These are phyloP conservation scores for Rhinichthys osculus DNA, from an alignment of 2,797 vertebrate species.

Conservation along the genomic window DNA sequence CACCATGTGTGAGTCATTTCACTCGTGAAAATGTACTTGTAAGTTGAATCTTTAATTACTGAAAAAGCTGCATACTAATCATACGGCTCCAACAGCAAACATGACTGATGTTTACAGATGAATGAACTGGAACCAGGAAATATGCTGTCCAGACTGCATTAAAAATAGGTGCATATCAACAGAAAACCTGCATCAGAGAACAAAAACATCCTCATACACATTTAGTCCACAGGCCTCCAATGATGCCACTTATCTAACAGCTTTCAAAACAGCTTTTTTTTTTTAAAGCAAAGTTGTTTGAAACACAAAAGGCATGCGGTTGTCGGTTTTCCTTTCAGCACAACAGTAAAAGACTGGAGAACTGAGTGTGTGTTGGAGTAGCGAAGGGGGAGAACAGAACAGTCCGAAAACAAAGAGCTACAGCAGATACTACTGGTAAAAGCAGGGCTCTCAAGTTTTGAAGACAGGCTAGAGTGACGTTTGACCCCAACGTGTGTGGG, in stretches of 20 bases:
- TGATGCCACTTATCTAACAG: not conserved
- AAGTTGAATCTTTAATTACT: slow-evolving; percentile 29
- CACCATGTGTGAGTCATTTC: slow-evolving; percentile 18
- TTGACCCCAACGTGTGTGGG: too few relatives aligned
- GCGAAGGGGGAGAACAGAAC: not conserved
- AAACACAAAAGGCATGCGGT: not conserved
- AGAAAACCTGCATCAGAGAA: not conserved
- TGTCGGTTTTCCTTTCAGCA: slow-evolving; percentile 17
- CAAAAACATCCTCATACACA: not conserved
- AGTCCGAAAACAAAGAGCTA: not conserved
- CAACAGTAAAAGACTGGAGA: not conserved
- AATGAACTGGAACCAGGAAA: slow-evolving; percentile 4
- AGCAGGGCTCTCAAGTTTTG: not conserved
- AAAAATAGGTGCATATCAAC: not conserved
- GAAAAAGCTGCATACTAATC: slow-evolving; percentile 26
- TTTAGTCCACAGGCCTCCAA: not conserved
- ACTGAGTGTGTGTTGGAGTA: not conserved
- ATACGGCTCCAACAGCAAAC: not conserved
- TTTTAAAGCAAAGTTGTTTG: not conserved
- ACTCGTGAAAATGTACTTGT: slow-evolving; percentile 11
- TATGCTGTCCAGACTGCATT: not conserved
- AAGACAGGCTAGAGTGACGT: too few relatives aligned
- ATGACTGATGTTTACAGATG: not conserved
- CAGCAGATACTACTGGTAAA: not conserved
- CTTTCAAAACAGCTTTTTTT: not conserved